Base-by-base conservation (phyloP, 2,797 vertebrate genomes). In the Rhabdomys pumilio region DNA sequence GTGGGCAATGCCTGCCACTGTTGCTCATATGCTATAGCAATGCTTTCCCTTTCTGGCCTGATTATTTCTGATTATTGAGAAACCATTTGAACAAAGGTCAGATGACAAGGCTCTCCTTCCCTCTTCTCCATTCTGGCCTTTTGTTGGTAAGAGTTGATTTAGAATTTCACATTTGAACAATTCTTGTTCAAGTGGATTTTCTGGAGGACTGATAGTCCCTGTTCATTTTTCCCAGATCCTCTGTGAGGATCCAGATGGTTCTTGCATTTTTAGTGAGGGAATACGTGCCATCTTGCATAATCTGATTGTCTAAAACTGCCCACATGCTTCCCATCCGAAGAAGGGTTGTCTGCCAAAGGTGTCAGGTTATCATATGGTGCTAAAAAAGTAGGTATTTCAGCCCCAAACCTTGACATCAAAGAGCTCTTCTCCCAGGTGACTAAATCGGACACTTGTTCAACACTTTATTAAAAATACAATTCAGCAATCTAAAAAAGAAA, bases 401-500 rank as follows among this genome's bases (percentile, higher is more conserved):
- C 41, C 5, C 3, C 63, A 94, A 91, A 97, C 81, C 6, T 77
- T 41, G n/a, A 92, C 97, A 93, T 77, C 50, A 20, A 96, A 79
- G 63, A 92, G 6, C 44, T 17, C 85, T 53, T 93, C 76, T 95
- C 95, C 50, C n/a, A 86, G 86, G 87, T 97, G 91, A 72, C 93
- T 96, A 77, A 97, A 96, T 91, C 19, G 41, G 22, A 96, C 87
- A 89, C 31, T 93, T 95, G 50, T 93, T 94, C 92, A 26, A 92
- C 8, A 73, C 44, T 61, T 94, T 97, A 95, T 96, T 69, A 97
- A 97, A 97, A 98, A 75, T 94, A 96, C 57, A 96, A 89, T 94
- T 97, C 57, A 79, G 83, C 81, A 90, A 76, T 65, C 89, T 97
- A 41, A 75, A 85, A 97, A 97, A 94, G 96, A 98, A 97, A 96